Conservation (phyloP, 2,888 invertebrate genomes). For the Amiota minor region DNA sequence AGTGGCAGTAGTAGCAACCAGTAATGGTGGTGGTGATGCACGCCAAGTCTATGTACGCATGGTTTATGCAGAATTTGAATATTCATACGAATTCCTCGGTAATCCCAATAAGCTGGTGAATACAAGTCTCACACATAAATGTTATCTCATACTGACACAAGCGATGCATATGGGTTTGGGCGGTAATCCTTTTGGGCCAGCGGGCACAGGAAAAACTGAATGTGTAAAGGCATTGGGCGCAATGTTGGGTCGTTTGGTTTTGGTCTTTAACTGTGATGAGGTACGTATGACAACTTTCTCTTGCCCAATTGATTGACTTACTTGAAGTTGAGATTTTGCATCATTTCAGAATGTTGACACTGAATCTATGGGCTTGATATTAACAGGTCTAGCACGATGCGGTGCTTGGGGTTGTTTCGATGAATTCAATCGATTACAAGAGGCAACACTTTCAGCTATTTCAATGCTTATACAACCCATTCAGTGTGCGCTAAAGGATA, state of each 20-base stretch:
- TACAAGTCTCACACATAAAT: slow-evolving; percentile 96
- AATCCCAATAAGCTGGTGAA: slow-evolving; percentile 95
- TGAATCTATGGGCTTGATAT: slow-evolving; percentile 93
- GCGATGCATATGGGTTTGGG: slow-evolving; percentile 96
- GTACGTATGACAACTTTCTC: slow-evolving; percentile 70
- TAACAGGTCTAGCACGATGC: slow-evolving; percentile 92
- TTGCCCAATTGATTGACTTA: slow-evolving; percentile 49
- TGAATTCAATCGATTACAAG: slow-evolving; percentile 97
- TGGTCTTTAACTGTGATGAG: slow-evolving; percentile 98
- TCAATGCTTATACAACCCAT: slow-evolving; percentile 96
- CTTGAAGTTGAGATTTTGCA: slow-evolving; percentile 9
- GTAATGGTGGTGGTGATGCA: slow-evolving; percentile 28
- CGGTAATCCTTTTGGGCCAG: slow-evolving; percentile 99
- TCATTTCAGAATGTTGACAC: slow-evolving; percentile 88
- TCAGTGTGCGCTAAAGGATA: slow-evolving; percentile 84
- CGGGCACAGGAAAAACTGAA: slow-evolving; percentile 99
- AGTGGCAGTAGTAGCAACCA: background rate
- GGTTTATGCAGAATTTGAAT: slow-evolving; percentile 94
- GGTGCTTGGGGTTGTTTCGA: slow-evolving; percentile 99
- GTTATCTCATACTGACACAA: slow-evolving; percentile 97
- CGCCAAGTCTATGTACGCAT: slow-evolving; percentile 78
- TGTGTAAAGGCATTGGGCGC: slow-evolving; percentile 96
- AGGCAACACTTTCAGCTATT: slow-evolving; percentile 93
- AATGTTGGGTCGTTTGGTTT: slow-evolving; percentile 91
- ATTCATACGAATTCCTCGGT: slow-evolving; percentile 99